phyloP scores from a whole-genome alignment of 2,113 vertebrate genomes.

The Rana temporaria region DNA sequence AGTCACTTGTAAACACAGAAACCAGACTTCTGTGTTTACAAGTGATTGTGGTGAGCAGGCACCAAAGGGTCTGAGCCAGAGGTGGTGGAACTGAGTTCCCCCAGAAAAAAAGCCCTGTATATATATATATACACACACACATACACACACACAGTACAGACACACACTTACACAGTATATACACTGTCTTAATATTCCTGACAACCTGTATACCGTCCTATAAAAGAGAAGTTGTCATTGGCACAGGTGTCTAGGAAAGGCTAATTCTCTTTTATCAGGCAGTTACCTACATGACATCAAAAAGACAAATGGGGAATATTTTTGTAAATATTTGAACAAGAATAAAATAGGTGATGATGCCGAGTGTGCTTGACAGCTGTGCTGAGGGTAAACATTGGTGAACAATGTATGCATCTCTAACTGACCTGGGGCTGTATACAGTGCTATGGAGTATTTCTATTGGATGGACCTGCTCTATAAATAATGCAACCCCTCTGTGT shows the following conservation, averaged over 20 bases:
- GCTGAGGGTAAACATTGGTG: slow-evolving; percentile 5
- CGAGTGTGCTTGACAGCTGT: slow-evolving; percentile 1
- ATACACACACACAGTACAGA: too few species aligned
- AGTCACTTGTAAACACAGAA: too few species aligned
- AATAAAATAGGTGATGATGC: not conserved
- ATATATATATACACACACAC: too few species aligned
- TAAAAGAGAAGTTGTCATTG: too few species aligned
- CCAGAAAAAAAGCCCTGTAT: too few species aligned
- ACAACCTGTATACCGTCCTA: too few species aligned
- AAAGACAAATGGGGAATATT: slow-evolving; percentile 6
- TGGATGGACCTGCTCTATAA: slow-evolving; percentile 16
- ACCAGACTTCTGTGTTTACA: too few species aligned
- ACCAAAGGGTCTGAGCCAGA: too few species aligned
- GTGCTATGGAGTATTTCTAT: not conserved
- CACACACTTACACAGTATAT: too few species aligned
- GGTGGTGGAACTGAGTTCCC: too few species aligned
- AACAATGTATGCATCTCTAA: slow-evolving; percentile 17
- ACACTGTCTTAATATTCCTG: too few species aligned
- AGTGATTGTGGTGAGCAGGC: too few species aligned
- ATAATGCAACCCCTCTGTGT: slow-evolving; percentile 15
- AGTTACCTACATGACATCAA: not conserved
- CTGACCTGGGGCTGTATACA: not conserved
- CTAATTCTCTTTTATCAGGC: not conserved
- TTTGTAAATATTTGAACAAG: slow-evolving; percentile 38
- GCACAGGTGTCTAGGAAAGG: not conserved